Base-by-base conservation (phyloP, 2,113 vertebrate genomes). In the Esox niger region DNA sequence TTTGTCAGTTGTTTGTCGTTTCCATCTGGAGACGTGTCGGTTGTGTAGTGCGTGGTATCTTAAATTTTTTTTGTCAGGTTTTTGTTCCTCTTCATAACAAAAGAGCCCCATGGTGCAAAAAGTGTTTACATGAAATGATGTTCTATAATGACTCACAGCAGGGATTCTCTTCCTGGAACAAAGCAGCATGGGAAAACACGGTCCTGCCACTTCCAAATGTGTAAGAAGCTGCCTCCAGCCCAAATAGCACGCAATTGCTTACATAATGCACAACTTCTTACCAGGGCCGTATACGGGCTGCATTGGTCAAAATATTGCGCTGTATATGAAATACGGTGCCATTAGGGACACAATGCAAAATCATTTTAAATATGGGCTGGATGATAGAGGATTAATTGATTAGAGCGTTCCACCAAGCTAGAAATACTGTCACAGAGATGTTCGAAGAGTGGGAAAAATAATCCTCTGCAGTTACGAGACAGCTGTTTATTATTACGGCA, bases 21-120 rank as follows among this genome's bases (percentile, higher is more conserved):
- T 15, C 38, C 38, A 15, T 17, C 38, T 43, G 38, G n/a, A 43
- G 38, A 43, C 15, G 38, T 9, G 47, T 29, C 2, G 25, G 17
- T 33, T 64, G 32, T 47, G 61, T 35, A n/a, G 35, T 8, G 52
- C 66, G 62, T 56, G 71, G 55, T 68, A 31, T 49, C 69, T 54
- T 27, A 49, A 46, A 29, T 47, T 59, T 62, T 69, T 29, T n/a
- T n/a, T 13, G 38, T 59, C 58, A n/a, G 9, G 26, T 35, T 57
- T 52, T 73, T 26, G 26, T 21, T 52, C n/a, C 27, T 55, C 17
- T 33, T n/a, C 33, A 1, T 15, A 23, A 10, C 8, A 5, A 17
- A 5, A 2, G n/a, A 6, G n/a, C 57, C 26, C 23, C n/a, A 4
- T 67, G 30, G 23, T 31, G 11, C 46, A 33, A 32, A 54, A 32